A percentile compares a stretch with the other conserved stretches of the same genome.
phyloP scores from a whole-genome alignment of 2,113 vertebrate genomes.

The Mormyrus iriodes region DNA sequence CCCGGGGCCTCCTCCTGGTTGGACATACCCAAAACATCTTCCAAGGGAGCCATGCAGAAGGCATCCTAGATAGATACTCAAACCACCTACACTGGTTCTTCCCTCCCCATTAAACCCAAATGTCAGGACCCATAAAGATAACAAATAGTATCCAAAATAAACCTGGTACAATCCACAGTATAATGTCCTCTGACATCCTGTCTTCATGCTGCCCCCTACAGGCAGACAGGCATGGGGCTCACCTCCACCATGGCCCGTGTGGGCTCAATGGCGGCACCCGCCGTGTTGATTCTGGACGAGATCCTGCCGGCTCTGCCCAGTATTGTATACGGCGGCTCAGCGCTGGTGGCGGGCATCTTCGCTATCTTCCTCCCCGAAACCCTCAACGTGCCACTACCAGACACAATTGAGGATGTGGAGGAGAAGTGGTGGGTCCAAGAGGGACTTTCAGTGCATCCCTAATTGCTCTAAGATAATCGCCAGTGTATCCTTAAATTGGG shows the following conservation, averaged over 20 bases:
- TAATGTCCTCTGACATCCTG: not conserved
- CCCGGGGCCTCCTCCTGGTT: not conserved
- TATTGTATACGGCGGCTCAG: constrained; percentile 66
- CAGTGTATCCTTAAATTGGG: not conserved
- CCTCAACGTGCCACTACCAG: constrained; percentile 66
- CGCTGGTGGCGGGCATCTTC: constrained; percentile 54
- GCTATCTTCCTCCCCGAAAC: constrained; percentile 77
- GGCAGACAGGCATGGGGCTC: constrained; percentile 83
- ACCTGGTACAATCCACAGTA: not conserved
- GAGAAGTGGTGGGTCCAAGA: constrained; percentile 41
- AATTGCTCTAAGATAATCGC: not conserved
- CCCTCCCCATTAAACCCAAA: not conserved
- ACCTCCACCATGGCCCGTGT: constrained; percentile 78
- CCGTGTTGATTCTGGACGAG: constrained; percentile 79
- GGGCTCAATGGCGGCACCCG: constrained; percentile 80
- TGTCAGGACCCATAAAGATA: not conserved
- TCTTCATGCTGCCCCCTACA: constrained; percentile 27
- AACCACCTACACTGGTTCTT: not conserved
- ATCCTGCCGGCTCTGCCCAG: constrained; percentile 68
- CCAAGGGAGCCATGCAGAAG: not conserved
- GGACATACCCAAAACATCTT: not conserved
- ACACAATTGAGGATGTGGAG: constrained; percentile 78
- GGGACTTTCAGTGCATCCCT: not conserved
- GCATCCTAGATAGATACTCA: not conserved
- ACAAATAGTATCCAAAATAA: not conserved